A percentile compares a stretch with the other conserved stretches of the same genome.
phyloP scores from a whole-genome alignment of 2,113 vertebrate species.

The Nothocercus nigrocapillus region DNA sequence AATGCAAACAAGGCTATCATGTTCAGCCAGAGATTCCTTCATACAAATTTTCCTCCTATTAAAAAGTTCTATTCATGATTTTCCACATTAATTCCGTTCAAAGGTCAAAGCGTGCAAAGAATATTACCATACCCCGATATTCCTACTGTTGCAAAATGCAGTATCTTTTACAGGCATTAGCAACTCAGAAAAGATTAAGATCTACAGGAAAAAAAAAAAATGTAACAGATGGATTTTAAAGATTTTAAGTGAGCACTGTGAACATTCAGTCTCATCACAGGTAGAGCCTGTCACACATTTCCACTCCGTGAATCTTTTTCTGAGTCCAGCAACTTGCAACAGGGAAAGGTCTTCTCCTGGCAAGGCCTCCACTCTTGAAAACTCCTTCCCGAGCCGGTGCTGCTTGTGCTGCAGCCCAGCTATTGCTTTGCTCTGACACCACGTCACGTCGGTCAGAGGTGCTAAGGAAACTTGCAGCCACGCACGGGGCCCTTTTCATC shows the following conservation, averaged over 20 bases:
- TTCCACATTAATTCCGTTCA: neutral
- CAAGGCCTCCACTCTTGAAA: neutral
- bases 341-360: neutral
- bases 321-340: neutral
- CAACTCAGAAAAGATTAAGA: neutral
- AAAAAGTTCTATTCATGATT: neutral
- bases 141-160: neutral
- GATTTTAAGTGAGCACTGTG: neutral
- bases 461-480: neutral
- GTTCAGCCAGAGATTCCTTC: neutral
- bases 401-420: neutral
- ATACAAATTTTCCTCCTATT: neutral
- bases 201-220: neutral
- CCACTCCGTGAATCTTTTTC: neutral
- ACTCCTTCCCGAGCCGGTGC: neutral
- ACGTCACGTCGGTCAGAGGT: neutral
- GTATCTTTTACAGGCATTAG: neutral
- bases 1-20: neutral
- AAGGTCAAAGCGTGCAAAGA: neutral
- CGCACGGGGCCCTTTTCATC: neutral
- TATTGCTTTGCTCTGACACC: neutral
- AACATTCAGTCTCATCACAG: neutral
- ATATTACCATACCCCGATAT: neutral
- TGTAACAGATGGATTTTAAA: neutral
- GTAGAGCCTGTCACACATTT: neutral